A percentile compares a stretch with the other conserved stretches of the same genome.
phyloP scores from a whole-genome alignment of 1,140 invertebrate species.

The Drosophila orena region DNA sequence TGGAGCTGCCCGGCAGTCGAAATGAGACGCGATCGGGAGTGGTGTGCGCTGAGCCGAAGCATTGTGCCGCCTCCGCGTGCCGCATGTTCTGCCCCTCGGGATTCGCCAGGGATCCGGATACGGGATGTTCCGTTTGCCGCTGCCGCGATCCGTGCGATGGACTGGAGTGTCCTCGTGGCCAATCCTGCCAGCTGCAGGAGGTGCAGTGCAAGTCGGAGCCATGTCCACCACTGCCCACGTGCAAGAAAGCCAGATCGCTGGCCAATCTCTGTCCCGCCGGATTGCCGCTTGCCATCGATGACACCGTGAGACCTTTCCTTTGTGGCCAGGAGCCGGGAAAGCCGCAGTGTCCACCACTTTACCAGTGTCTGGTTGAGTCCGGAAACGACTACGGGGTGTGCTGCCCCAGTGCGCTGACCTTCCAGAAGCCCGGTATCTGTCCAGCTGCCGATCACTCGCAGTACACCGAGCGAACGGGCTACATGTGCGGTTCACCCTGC shows the following conservation, averaged over 20 bases:
- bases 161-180: constrained; percentile 90
- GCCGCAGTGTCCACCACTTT: constrained; percentile 92
- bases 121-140: constrained; percentile 91
- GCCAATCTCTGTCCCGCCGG: constrained; percentile 92
- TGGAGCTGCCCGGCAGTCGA: constrained; percentile 91
- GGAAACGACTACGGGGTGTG: constrained; percentile 94
- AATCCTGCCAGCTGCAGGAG: constrained; percentile 92
- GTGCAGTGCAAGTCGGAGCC: constrained; percentile 90
- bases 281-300: constrained; percentile 91
- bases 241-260: constrained; percentile 90
- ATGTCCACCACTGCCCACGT: constrained; percentile 93
- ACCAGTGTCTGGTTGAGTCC: constrained; percentile 91
- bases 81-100: constrained; percentile 95
- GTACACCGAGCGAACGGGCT: constrained; percentile 72
- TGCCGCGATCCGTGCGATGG: constrained; percentile 92
- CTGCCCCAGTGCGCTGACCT: constrained; percentile 90
- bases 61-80: constrained; percentile 92
- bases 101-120: constrained; percentile 87
- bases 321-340: constrained; percentile 93
- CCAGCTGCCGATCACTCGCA: constrained; percentile 86
- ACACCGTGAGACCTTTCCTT: constrained; percentile 91
- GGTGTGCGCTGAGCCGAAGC: constrained; percentile 89
- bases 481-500: constrained; percentile 88
- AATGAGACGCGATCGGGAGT: constrained; percentile 88
- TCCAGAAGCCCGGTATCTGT: constrained; percentile 91